Conservation (phyloP, 2,797 vertebrate genomes). For the Semaprochilodus insignis region DNA sequence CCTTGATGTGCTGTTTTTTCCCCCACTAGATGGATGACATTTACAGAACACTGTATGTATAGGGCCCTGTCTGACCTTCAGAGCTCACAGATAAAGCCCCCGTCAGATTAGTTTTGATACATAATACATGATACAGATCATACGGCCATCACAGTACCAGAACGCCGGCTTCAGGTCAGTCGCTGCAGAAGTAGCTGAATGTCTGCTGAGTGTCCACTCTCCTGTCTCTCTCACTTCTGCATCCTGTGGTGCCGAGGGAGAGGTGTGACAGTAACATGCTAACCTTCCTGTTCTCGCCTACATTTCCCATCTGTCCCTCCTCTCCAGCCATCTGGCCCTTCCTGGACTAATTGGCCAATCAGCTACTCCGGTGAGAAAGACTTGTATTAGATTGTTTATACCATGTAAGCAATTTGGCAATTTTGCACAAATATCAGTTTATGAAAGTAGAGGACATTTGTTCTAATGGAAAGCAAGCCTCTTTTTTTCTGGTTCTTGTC, state of each 20-base stretch:
- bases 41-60: constrained; percentile 37
- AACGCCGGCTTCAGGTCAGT: constrained; percentile 39
- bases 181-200: constrained; percentile 21
- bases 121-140: constrained; percentile 51
- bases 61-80: constrained; percentile 40
- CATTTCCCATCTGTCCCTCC: constrained; percentile 60
- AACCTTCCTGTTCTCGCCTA: constrained; percentile 62
- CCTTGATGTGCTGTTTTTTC: background rate
- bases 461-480: background rate
- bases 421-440: background rate
- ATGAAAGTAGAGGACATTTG: background rate
- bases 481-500: background rate
- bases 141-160: constrained; percentile 13
- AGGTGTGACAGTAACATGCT: constrained; percentile 54
- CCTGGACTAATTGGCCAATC: constrained; percentile 56
- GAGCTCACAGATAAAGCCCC: constrained; percentile 23
- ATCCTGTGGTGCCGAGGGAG: constrained; percentile 51
- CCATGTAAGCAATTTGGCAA: constrained; percentile 14
- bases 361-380: constrained; percentile 31
- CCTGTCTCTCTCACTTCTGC: constrained; percentile 49
- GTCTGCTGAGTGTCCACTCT: constrained; percentile 46
- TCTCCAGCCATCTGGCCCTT: constrained; percentile 57
- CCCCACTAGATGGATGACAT: constrained; percentile 26
- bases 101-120: constrained; percentile 45
- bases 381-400: constrained; percentile 37